These are phyloP conservation scores for Peromyscus leucopus DNA, from an alignment of 2,113 vertebrate genomes.

Conservation along the genomic window DNA sequence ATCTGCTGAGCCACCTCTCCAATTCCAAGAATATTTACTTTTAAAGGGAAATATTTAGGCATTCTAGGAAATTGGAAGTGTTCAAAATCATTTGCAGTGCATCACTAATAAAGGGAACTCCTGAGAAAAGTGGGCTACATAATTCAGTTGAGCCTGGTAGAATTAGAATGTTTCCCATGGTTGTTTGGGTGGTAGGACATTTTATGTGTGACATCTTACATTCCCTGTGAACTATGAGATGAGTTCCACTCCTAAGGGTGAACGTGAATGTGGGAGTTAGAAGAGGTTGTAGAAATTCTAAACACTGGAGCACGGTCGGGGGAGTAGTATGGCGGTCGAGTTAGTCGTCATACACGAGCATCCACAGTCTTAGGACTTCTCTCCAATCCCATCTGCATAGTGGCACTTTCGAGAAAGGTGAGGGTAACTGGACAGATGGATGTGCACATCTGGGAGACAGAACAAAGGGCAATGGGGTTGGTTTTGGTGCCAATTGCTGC, in stretches of 20 bases:
- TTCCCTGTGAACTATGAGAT: not conserved
- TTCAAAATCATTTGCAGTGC: not conserved
- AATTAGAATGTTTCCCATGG: not conserved
- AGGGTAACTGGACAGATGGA: not conserved
- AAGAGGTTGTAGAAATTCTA: not conserved
- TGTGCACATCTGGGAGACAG: not conserved
- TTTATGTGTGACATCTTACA: not conserved
- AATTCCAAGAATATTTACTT: not conserved
- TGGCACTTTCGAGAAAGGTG: not conserved
- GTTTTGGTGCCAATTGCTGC: not conserved
- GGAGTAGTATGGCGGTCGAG: fast-evolving
- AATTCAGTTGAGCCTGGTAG: not conserved
- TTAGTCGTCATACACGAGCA: not conserved
- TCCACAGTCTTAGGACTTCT: not conserved
- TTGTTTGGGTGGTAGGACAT: not conserved
- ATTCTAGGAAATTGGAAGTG: not conserved
- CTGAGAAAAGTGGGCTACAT: not conserved
- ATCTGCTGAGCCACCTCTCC: not conserved
- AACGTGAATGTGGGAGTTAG: not conserved
- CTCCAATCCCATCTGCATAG: not conserved
- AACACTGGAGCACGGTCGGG: not conserved
- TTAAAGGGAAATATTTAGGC: not conserved
- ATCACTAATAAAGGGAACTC: not conserved
- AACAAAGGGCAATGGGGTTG: not conserved
- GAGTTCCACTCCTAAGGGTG: not conserved